Conservation (phyloP, 1,140 invertebrate species). For the Xylocopa sonorina region DNA sequence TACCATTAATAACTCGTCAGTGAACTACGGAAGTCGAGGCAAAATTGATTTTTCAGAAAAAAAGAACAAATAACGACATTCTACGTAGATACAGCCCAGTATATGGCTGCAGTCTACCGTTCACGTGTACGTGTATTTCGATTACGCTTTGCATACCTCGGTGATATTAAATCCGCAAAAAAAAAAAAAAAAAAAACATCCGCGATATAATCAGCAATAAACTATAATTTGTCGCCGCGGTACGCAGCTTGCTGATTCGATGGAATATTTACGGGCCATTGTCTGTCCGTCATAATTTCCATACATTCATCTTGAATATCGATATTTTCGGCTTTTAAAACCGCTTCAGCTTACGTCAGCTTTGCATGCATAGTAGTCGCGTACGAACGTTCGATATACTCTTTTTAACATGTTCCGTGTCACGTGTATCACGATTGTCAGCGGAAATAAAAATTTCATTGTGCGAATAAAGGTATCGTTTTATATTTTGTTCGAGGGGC, state of each 20-base stretch:
- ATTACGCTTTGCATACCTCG: too few relatives aligned
- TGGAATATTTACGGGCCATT: background rate
- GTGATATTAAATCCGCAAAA: too few relatives aligned
- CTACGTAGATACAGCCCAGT: too few relatives aligned
- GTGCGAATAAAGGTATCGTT: background rate
- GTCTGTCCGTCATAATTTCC: background rate
- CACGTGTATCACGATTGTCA: background rate
- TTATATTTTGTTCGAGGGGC: too few relatives aligned
- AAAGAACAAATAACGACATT: too few relatives aligned
- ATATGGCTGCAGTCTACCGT: too few relatives aligned
- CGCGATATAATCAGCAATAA: background rate
- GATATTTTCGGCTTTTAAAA: background rate
- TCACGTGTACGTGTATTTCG: too few relatives aligned
- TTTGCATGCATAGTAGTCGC: background rate
- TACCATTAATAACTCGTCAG: slow-evolving; percentile 8
- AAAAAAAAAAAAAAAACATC: too few relatives aligned
- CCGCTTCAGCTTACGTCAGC: background rate
- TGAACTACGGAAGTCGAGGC: too few relatives aligned
- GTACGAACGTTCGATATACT: background rate
- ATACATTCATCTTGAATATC: background rate
- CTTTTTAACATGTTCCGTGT: background rate
- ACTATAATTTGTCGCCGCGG: background rate
- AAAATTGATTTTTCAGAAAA: too few relatives aligned
- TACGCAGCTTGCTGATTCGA: background rate
- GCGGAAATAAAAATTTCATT: background rate